Percentiles rank a stretch among this genome's conserved stretches.
Conservation (phyloP, 2,797 vertebrate species). For the Malacoctenus gilli region DNA sequence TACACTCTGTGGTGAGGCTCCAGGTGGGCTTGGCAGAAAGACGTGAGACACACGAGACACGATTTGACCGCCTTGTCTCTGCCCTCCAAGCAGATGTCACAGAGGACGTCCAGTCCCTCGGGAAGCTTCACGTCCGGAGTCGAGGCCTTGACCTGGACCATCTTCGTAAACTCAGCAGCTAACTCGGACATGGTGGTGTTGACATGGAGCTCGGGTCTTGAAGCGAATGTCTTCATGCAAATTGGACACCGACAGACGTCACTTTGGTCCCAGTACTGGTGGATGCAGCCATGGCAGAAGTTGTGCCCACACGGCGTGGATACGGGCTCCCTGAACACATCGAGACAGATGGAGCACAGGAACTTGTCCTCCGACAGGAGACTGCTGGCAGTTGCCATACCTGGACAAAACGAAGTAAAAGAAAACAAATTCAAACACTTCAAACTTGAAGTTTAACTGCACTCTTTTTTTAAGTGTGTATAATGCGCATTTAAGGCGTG, state of each 20-base stretch:
- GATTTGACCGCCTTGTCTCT: conserved; percentile 34
- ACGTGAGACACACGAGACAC: conserved; percentile 24
- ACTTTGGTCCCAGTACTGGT: conserved; percentile 23
- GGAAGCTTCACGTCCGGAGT: not conserved
- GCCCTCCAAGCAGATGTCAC: conserved; percentile 36
- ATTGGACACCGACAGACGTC: conserved; percentile 31
- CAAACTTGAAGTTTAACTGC: too few relatives aligned
- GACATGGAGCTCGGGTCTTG: conserved; percentile 24
- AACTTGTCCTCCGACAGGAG: conserved; percentile 40
- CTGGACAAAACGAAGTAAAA: conserved; percentile 8
- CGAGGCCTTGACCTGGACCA: not conserved
- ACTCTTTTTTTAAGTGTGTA: too few relatives aligned
- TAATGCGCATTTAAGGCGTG: too few relatives aligned
- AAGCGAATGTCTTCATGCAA: conserved; percentile 25
- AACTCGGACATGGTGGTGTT: conserved; percentile 29
- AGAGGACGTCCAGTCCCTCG: conserved; percentile 7
- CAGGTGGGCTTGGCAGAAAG: conserved; percentile 47
- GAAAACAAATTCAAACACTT: too few relatives aligned
- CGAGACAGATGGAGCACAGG: conserved; percentile 46
- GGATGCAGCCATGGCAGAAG: conserved; percentile 40
- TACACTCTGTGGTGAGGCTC: conserved; percentile 48
- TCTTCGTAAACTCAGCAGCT: conserved; percentile 10
- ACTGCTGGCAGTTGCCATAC: conserved; percentile 35
- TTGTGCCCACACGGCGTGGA: conserved; percentile 50
- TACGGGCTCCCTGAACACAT: conserved; percentile 45